These are phyloP conservation scores for Oreochromis niloticus DNA, from an alignment of 2,113 vertebrate species.

Conservation along the genomic window DNA sequence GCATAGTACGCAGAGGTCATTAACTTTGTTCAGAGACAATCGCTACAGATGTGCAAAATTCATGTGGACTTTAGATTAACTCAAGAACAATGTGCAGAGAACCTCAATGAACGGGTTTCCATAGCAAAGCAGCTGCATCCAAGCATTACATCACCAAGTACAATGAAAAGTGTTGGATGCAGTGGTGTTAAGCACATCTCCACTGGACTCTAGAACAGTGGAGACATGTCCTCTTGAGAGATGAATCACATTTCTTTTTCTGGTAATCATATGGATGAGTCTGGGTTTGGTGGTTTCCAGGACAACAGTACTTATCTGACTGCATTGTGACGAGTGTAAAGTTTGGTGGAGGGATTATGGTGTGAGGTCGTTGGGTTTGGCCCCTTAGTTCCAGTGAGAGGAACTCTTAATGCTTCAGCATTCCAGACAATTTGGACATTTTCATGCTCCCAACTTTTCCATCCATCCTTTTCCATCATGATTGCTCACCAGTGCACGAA, in stretches of 20 bases:
- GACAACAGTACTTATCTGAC: not conserved
- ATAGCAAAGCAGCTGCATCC: not conserved
- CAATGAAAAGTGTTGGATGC: not conserved
- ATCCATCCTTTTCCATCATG: not conserved
- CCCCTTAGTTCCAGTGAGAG: not conserved
- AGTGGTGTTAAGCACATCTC: not conserved
- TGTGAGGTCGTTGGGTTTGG: not conserved
- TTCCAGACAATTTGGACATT: not conserved
- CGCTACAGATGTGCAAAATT: not conserved
- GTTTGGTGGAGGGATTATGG: not conserved
- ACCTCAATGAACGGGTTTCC: not conserved
- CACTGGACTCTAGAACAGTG: not conserved
- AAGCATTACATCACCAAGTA: not conserved
- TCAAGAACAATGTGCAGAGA: not conserved
- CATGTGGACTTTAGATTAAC: not conserved
- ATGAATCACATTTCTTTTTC: not conserved
- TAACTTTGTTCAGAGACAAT: not conserved
- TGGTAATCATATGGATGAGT: not conserved
- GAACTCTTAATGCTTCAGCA: not conserved
- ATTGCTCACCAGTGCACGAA: not conserved
- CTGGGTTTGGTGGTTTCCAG: not conserved
- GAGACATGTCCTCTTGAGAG: too few relatives aligned
- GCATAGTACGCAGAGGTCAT: fast-evolving
- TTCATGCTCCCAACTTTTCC: not conserved
- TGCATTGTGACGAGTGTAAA: not conserved